A percentile compares a stretch with the other conserved stretches of the same genome.
These are phyloP conservation scores for Oeneis ivallda DNA, from an alignment of 2,888 invertebrate genomes.

Conservation along the genomic window DNA sequence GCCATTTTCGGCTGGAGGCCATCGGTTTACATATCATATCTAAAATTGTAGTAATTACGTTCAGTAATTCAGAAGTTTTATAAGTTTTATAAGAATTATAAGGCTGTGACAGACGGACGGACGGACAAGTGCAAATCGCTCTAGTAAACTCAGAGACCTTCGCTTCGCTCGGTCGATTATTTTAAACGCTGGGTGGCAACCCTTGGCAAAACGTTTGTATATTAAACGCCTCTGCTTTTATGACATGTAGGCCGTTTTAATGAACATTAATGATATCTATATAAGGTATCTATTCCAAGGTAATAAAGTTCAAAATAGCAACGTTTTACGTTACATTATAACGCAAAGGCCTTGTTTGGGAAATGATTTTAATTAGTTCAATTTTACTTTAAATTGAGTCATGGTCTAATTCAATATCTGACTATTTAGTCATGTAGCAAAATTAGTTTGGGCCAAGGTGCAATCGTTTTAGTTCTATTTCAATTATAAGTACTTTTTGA, in stretches of 20 bases:
- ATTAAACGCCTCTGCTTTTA: constrained; percentile 19
- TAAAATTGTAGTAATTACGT: no score
- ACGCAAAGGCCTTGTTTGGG: constrained; percentile 33
- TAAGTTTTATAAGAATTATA: no score
- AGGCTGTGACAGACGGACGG: no score
- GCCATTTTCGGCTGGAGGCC: no score
- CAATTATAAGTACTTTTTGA: neutral
- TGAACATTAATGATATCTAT: constrained; percentile 1
- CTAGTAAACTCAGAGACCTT: no score
- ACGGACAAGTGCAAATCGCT: no score
- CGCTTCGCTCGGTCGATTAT: no score
- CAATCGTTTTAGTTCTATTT: neutral
- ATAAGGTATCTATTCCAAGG: constrained; percentile 17
- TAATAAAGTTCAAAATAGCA: constrained; percentile 24
- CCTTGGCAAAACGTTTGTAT: neutral
- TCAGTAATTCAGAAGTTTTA: no score
- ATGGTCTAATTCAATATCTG: constrained; percentile 32
- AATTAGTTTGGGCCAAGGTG: constrained; percentile 13
- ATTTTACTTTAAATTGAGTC: constrained; percentile 35
- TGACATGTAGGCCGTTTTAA: constrained; percentile 23
- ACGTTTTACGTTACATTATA: neutral
- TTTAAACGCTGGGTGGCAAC: neutral
- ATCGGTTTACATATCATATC: no score
- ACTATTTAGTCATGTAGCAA: constrained; percentile 28
- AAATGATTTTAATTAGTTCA: constrained; percentile 38